phyloP scores from a whole-genome alignment of 2,797 vertebrate genomes.

The Jordanella pulchra region DNA sequence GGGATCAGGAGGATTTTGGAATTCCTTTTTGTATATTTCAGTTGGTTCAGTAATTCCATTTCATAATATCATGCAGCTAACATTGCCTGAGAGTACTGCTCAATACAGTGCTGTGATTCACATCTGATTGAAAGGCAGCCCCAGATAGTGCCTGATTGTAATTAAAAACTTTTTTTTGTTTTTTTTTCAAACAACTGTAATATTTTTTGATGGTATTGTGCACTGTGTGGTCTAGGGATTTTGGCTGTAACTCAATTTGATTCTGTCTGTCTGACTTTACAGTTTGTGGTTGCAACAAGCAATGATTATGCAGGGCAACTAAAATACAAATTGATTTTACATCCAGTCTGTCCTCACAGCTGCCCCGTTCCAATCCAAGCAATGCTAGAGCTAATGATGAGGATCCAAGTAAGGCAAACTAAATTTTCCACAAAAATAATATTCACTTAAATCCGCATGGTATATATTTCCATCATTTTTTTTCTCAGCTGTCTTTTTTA shows the following conservation, averaged over 20 bases:
- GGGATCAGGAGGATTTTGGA: constrained; percentile 55
- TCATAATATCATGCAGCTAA: constrained; percentile 62
- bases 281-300: constrained; percentile 57
- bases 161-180: constrained; percentile 56
- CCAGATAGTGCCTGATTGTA: constrained; percentile 52
- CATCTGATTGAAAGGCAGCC: constrained; percentile 57
- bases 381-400: constrained; percentile 16
- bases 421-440: constrained; percentile 46
- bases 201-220: constrained; percentile 54
- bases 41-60: constrained; percentile 53
- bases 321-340: constrained; percentile 71
- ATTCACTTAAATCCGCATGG: constrained; percentile 13
- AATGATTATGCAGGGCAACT: constrained; percentile 55
- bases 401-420: constrained; percentile 27
- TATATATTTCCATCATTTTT: not conserved
- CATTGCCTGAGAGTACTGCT: constrained; percentile 46
- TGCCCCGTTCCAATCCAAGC: constrained; percentile 29
- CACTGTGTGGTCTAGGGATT: constrained; percentile 12
- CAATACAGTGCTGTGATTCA: constrained; percentile 66
- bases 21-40: constrained; percentile 53
- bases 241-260: constrained; percentile 60
- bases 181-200: constrained; percentile 53
- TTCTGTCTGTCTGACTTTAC: constrained; percentile 65
- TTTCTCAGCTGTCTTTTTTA: not conserved
- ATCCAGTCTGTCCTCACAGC: constrained; percentile 66